Conservation (phyloP, 2,113 vertebrate genomes). For the Castor canadensis region DNA sequence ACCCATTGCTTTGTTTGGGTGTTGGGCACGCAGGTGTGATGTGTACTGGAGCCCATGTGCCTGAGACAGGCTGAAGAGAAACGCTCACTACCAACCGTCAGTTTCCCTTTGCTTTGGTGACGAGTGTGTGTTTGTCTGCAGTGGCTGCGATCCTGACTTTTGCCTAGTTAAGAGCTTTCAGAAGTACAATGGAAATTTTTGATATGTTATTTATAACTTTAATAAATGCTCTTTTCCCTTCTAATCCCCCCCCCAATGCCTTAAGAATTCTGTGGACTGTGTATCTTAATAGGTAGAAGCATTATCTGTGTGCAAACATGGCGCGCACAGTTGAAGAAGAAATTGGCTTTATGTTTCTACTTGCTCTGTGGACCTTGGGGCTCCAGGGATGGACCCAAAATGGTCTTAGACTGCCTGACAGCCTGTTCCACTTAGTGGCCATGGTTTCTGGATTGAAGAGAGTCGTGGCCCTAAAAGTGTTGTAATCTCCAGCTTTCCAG, state of each 20-base stretch:
- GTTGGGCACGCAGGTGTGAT: too few species aligned
- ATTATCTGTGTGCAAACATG: neutral
- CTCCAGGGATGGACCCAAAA: neutral
- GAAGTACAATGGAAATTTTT: neutral
- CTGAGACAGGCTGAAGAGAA: neutral
- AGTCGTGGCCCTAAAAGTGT: neutral
- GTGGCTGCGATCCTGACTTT: neutral
- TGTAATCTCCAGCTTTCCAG: neutral
- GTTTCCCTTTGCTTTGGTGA: neutral
- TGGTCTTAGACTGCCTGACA: too few species aligned
- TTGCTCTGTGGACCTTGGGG: accelerated
- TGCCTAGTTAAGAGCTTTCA: neutral
- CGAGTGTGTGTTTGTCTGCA: neutral
- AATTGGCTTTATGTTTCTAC: neutral
- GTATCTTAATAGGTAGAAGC: neutral
- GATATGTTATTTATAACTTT: neutral
- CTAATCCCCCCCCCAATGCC: neutral
- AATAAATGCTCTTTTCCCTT: constrained; percentile 17
- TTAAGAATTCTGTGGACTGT: neutral
- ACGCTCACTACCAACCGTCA: accelerated
- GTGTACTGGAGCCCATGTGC: neutral
- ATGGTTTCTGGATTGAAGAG: neutral
- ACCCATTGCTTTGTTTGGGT: neutral
- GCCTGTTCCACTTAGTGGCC: neutral
- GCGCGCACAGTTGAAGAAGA: neutral